A percentile compares a stretch with the other conserved stretches of the same genome.
phyloP scores from a whole-genome alignment of 2,888 invertebrate genomes.

The Xestia xanthographa region DNA sequence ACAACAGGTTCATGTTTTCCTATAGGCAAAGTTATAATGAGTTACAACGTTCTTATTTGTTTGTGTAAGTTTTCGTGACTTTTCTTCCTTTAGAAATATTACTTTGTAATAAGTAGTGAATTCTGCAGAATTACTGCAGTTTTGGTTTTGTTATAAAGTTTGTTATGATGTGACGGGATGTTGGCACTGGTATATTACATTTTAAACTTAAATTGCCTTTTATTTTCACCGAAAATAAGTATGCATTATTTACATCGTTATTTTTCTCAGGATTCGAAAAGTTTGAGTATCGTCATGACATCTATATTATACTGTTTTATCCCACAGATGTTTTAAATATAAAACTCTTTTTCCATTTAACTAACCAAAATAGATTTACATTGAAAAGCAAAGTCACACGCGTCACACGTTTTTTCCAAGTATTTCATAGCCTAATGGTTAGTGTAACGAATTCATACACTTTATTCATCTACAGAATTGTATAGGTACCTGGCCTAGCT shows the following conservation, averaged over 20 bases:
- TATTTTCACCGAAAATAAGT: neutral
- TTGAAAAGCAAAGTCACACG: neutral
- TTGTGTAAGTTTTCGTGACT: slow-evolving; percentile 75
- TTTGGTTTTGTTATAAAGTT: slow-evolving; percentile 43
- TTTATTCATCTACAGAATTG: neutral
- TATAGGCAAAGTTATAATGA: slow-evolving; percentile 78
- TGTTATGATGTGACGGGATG: slow-evolving; percentile 24
- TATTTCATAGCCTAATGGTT: neutral
- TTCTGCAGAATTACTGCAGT: slow-evolving; percentile 64
- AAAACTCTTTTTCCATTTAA: neutral
- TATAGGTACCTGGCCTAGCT: neutral
- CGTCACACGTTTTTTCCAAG: neutral
- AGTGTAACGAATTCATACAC: neutral
- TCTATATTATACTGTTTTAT: neutral
- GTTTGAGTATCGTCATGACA: neutral
- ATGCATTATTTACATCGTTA: neutral
- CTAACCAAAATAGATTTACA: neutral
- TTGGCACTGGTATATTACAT: slow-evolving; percentile 11
- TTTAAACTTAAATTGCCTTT: slow-evolving; percentile 25
- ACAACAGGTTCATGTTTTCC: slow-evolving; percentile 67
- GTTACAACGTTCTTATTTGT: slow-evolving; percentile 73
- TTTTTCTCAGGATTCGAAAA: neutral
- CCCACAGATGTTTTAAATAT: neutral
- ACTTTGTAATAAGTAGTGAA: slow-evolving; percentile 62
- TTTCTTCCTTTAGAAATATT: slow-evolving; percentile 68